A percentile compares a stretch with the other conserved stretches of the same genome.
phyloP scores from a whole-genome alignment of 1,140 invertebrate species.

The Teleogryllus occipitalis region DNA sequence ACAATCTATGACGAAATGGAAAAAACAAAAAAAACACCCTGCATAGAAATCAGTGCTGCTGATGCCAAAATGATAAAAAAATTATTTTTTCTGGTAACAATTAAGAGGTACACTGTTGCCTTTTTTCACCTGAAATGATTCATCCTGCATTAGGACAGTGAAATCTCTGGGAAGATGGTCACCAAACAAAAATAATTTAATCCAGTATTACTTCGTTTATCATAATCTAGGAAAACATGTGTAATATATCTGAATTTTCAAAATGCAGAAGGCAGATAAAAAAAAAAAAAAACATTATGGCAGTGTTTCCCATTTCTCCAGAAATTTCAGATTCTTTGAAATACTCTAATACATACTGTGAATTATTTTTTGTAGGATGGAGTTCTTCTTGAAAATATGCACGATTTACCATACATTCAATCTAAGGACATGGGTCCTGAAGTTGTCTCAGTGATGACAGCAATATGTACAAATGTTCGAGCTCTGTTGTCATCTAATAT shows the following conservation, averaged over 20 bases:
- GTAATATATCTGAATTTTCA: background rate
- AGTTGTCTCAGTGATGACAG: slow-evolving; percentile 58
- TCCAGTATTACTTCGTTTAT: too few relatives aligned
- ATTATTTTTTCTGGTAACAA: too few relatives aligned
- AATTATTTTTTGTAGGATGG: slow-evolving; percentile 52
- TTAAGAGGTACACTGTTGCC: too few relatives aligned
- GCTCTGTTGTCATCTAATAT: slow-evolving; percentile 37
- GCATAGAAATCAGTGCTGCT: too few relatives aligned
- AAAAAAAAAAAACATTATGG: background rate
- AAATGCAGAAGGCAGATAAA: background rate
- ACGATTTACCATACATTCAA: slow-evolving; percentile 69
- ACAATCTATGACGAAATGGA: too few relatives aligned
- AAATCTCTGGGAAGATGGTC: too few relatives aligned
- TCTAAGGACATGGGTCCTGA: slow-evolving; percentile 54
- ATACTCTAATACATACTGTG: background rate
- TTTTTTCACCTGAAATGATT: too few relatives aligned
- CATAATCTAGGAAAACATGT: too few relatives aligned
- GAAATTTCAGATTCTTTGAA: background rate
- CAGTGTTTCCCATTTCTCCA: background rate
- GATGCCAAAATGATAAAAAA: too few relatives aligned
- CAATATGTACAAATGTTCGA: slow-evolving; percentile 46
- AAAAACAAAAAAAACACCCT: too few relatives aligned
- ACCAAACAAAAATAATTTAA: too few relatives aligned
- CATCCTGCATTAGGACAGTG: too few relatives aligned
- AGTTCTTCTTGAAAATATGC: slow-evolving; percentile 78